Base-by-base conservation (phyloP, 2,888 invertebrate species). In the Lordiphosa andalusiaca region DNA sequence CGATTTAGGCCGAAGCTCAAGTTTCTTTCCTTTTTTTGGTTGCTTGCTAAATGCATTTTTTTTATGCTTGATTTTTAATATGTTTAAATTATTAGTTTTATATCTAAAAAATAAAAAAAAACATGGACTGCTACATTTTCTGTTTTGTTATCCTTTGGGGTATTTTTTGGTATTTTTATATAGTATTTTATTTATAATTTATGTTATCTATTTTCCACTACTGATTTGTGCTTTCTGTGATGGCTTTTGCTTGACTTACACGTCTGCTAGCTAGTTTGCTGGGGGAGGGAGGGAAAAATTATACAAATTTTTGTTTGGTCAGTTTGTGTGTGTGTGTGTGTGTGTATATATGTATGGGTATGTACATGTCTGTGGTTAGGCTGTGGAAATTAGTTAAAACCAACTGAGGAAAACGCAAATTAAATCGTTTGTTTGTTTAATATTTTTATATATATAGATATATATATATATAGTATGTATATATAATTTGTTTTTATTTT, bases 201-300 rank as follows among this genome's bases (percentile, higher is more conserved):
- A 52, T 19, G 47, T 19, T 44, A 61, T 61, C 53, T 57, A 40
- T 40, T 57, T 62, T 37, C 50, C 39, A 56, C 69, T 77, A 77
- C 71, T 73, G 68, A 72, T 82, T 73, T 83, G 75, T 78, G 76
- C 76, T 81, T 72, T 73, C 55, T 56, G 70, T 75, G 81, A 73
- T 80, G 69, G 73, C 78, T 76, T 75, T 58, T 77, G 71, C 69
- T 67, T 68, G 67, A 67, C 72, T 64, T 67, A 62, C 68, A 30
- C 63, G 57, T 30, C 30, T 30, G 30, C 7, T 25, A 7, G 30
- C 7, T 25, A 7, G 30, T 9, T 30, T 30, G 30, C 30, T 30
- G 9, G 30, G 30, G 9, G 25, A 6, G 25, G 25, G 30, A 7
- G 30, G 30, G 10, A 0, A 10, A 30, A 49, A 39, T 47, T 60